A percentile compares a stretch with the other conserved stretches of the same genome.
phyloP scores from a whole-genome alignment of 2,113 vertebrate species.

The Morphnarchus princeps region DNA sequence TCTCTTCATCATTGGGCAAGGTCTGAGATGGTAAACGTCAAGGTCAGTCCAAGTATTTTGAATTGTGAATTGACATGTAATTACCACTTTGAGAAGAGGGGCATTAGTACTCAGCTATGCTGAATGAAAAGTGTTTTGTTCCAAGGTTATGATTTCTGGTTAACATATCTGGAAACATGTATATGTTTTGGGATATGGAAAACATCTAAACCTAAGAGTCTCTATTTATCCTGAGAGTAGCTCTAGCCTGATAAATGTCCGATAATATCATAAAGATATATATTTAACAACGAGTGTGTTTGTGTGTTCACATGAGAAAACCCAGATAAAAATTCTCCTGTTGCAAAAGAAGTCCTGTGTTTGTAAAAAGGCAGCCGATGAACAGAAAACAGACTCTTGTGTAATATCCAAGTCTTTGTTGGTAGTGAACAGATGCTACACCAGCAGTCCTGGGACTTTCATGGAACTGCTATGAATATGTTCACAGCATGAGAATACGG shows the following conservation, averaged over 20 bases:
- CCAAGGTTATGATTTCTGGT: background rate
- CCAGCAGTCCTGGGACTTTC: constrained; percentile 63
- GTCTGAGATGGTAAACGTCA: background rate
- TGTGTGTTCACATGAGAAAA: background rate
- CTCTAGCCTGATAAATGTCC: background rate
- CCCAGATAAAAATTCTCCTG: background rate
- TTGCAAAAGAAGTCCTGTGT: background rate
- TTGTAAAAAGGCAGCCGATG: constrained; percentile 1
- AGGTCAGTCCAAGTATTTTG: background rate
- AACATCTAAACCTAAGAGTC: background rate
- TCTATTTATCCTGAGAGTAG: background rate
- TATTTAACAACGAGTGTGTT: background rate
- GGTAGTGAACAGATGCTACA: constrained; percentile 70
- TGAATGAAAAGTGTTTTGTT: background rate
- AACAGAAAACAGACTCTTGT: background rate
- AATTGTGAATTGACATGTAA: background rate
- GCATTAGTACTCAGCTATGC: background rate
- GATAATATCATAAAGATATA: background rate
- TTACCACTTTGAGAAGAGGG: background rate
- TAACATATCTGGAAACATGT: background rate
- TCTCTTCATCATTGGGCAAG: background rate
- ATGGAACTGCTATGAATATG: constrained; percentile 56
- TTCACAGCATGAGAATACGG: constrained; percentile 55
- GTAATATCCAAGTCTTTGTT: constrained; percentile 27
- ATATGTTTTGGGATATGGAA: background rate